Evolutionary conservation across 2,113 vertebrate species (phyloP), one percentile per base, ranked within the genome.

Genomic region (Elachura formosa): DNA sequence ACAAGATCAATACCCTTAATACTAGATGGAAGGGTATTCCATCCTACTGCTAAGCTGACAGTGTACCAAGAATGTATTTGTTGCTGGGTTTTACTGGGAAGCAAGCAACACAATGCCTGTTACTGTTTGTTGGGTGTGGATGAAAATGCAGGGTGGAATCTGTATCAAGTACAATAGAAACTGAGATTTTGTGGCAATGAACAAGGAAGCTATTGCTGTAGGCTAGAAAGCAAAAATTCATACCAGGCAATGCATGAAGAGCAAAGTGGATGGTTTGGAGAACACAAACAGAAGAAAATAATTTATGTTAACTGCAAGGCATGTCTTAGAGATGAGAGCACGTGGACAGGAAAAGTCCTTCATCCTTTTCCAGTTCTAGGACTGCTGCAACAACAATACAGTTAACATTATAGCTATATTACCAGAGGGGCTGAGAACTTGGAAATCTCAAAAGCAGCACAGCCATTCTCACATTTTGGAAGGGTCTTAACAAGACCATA

Each of bases 201-300:
- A 49, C 29, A 46, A 79, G 38, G 46, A 83, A 49, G 14, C 56
- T 61, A 72, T 34, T 87, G 72, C 68, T 93, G 51, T 94, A 87
- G 90, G 78, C 78, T 91, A 66, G 45, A 97, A 75, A 90, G 68
- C 87, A 97, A 97, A 97, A 94, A 95, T 85, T 97, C 88, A 84
- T 93, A 89, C 75, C 41, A 89, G 49, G 79, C 89, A 96, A 83
- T 69, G 78, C 88, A 93, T 93, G 79, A 52, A 87, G 92, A 96
- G 81, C 74, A 95, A 96, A 93, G 92, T 92, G 74, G 88, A 93
- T 64, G 58, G 90, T 95, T 96, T 96, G 86, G 95, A 97, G 59
- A 88, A 58, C 5, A 46, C 1, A 22, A 67, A 55, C 49, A 90
- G 63, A 85, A 74, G 48, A 76, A 79, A 83, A 59, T 29, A 61